Base-by-base conservation (phyloP, 1,140 invertebrate species). In the Ganaspis sp. region DNA sequence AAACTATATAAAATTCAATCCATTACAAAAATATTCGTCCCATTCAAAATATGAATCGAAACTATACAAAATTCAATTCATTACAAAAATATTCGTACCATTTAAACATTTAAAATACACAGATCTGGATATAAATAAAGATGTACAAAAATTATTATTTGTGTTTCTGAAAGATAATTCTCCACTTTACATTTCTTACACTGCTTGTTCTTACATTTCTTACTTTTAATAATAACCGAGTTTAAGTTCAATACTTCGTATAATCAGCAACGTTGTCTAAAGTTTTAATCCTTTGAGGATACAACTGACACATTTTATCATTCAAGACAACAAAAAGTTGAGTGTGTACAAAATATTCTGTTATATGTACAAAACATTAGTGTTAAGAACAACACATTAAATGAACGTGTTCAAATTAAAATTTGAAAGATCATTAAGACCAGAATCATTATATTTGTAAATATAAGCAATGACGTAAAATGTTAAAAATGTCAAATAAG, bases 401-500 rank as follows among this genome's bases (percentile, higher is more conserved):
- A 64, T 29, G 15, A 34, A 34, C 6, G 6, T 3, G 6, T 34
- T 34, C 6, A 2, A 34, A 34, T 2, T 34, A 49, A 49, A 49
- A 49, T n/a, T 49, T 8, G 8, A 19, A 49, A 49, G 45, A 49
- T 49, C 45, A 17, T 17, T 64, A 26, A 11, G 23, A 64, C 15
- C 54, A 64, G 9, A 9, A 26, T 26, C 11, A 26, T 64, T 26
- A 8, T 17, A 49, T 49, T 4, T 5, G n/a, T 17, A 4, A 17
- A 17, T 49, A 49, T 49, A 15, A n/a, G 3, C 11, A 45, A 15
- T 3, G 12, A 49, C n/a, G 3, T 6, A 17, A 49, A 49, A 49
- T 3, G 17, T 49, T 49, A 17, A 71, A 69, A 72, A 38, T 75
- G 58, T n/a, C 17, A 37, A 73, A 21, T 76, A 15, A 58, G 54